Conservation (phyloP, 2,888 invertebrate genomes). For the Thymelicus lineola region DNA sequence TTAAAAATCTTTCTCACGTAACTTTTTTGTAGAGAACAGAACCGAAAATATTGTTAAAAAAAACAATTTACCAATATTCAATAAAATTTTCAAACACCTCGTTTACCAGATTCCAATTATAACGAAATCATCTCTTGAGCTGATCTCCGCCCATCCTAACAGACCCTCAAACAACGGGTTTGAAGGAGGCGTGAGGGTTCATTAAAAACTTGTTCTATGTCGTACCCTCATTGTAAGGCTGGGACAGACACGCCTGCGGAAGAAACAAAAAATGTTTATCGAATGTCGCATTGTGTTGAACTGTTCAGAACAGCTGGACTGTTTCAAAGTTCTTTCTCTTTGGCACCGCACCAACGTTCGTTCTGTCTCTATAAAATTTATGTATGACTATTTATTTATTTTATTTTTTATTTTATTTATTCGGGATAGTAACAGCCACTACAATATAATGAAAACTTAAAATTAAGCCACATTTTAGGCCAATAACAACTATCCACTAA, state of each 20-base stretch:
- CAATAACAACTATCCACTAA: too few relatives aligned
- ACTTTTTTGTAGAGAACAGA: too few relatives aligned
- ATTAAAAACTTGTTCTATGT: conserved; percentile 15
- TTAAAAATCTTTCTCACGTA: too few relatives aligned
- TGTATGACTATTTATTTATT: too few relatives aligned
- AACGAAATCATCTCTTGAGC: conserved; percentile 7
- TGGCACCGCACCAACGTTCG: too few relatives aligned
- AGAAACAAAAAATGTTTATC: conserved; percentile 19
- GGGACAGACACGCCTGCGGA: conserved; percentile 22
- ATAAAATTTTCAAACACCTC: conserved; percentile 3
- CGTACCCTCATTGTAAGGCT: conserved; percentile 9
- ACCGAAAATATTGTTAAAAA: too few relatives aligned
- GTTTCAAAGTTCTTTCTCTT: conserved; percentile 2
- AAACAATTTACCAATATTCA: background rate
- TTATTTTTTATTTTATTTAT: too few relatives aligned
- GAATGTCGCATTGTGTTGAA: conserved; percentile 5
- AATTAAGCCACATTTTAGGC: too few relatives aligned
- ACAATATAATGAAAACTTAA: too few relatives aligned
- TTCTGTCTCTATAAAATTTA: too few relatives aligned
- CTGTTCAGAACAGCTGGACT: conserved; percentile 13
- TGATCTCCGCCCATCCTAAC: conserved; percentile 34
- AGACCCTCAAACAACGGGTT: conserved; percentile 16
- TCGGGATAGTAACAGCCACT: too few relatives aligned
- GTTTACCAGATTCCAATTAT: conserved; percentile 31
- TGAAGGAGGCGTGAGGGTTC: conserved; percentile 21